Evolutionary conservation across 2,888 invertebrate genomes (phyloP), one percentile per base, ranked within the genome.

Genomic region (Pollenia griseotomentosa): DNA sequence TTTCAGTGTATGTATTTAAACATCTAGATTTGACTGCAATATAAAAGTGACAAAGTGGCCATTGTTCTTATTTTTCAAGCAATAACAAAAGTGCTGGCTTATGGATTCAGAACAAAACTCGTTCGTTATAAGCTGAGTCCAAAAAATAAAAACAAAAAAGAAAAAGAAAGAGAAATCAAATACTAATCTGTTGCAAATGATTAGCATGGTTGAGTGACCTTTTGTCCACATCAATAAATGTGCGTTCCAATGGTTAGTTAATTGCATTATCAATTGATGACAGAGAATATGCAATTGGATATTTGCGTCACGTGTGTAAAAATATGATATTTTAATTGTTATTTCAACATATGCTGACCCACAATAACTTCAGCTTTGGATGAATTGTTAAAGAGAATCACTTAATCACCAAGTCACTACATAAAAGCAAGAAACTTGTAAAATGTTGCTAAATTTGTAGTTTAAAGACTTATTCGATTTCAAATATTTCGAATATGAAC

Each of bases 201-300:
- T 71, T 80, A 55, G 16, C 33, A 65, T 46, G 71, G 33, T 46
- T 80, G 71, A 80, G 16, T 73, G 23, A 55, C 42, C 63, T 53
- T 71, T 6, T 65, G 61, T 73, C 46, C 71, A 63, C 63, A 46
- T 9, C 14, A 53, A 65, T 46, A 61, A 70, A 33, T 68, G 48
- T 59, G 16, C 40, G 33, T 48, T 77, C 55, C 46, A 78, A 33
- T 51, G 53, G 23, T 46, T 71, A 53, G 63, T 61, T 80, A n/a
- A n/a, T n/a, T n/a, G 61, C 16, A 71, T 46, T 44, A 63, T 9
- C 3, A 51, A 11, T 59, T 71, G 53, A 53, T 53, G 71, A 63
- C 9, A 68, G 57, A 66, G 8, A 12, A 48, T n/a, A 19, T 46
- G 66, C 68, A 78, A 57, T 40, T 46, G 23, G 53, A 55, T 33